These are phyloP conservation scores for Drosophila erecta DNA, from an alignment of 1,140 invertebrate genomes.

Conservation along the genomic window DNA sequence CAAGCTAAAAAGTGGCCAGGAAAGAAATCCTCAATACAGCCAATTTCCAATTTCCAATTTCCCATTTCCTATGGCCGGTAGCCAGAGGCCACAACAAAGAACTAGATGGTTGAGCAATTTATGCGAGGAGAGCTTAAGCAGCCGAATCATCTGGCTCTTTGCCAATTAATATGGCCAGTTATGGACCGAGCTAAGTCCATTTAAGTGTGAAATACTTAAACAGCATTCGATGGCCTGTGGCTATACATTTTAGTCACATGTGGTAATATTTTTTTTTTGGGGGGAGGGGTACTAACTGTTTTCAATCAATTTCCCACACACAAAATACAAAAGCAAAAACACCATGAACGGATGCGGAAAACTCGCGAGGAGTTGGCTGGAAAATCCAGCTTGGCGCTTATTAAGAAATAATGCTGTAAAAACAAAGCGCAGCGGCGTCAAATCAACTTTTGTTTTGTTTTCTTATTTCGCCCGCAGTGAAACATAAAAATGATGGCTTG, in stretches of 20 bases:
- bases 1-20: constrained; percentile 26
- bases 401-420: constrained; percentile 77
- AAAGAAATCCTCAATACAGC: constrained; percentile 46
- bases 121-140: constrained; percentile 28
- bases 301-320: constrained; percentile 9
- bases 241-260: neutral
- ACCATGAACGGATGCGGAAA: neutral
- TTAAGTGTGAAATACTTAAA: constrained; percentile 28
- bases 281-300: neutral
- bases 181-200: neutral
- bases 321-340: constrained; percentile 4
- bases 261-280: too few species aligned
- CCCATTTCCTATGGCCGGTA: neutral
- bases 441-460: constrained; percentile 66
- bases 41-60: constrained; percentile 16
- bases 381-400: constrained; percentile 66
- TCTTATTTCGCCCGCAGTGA: constrained; percentile 24
- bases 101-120: constrained; percentile 22
- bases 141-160: constrained; percentile 19
- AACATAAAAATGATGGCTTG: constrained; percentile 36
- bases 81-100: constrained; percentile 48
- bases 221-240: constrained; percentile 9
- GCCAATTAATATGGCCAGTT: constrained; percentile 30
- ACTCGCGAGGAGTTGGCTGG: neutral
- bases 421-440: constrained; percentile 71